phyloP scores from a whole-genome alignment of 2,113 vertebrate species.

The Seriola rivoliana region DNA sequence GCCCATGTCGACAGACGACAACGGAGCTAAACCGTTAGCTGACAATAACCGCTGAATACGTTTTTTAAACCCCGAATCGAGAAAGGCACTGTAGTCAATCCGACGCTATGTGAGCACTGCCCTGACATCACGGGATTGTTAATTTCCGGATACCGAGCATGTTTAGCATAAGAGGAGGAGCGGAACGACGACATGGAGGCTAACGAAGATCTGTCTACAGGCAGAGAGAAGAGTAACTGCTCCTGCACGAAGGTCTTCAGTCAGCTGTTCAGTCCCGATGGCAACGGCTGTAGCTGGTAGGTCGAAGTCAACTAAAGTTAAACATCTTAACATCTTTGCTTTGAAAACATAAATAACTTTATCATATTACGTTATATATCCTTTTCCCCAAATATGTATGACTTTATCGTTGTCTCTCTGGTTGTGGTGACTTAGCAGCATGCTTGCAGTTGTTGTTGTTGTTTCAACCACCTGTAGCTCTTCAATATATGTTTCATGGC shows the following conservation, averaged over 20 bases:
- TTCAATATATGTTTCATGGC: background rate
- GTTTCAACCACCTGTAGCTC: background rate
- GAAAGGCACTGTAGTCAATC: constrained; percentile 29
- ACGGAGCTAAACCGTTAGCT: background rate
- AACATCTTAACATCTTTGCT: constrained; percentile 10
- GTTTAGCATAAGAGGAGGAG: constrained; percentile 63
- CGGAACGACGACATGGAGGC: background rate
- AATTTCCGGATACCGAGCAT: constrained; percentile 81
- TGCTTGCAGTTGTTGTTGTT: too few species aligned
- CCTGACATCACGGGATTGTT: constrained; percentile 85
- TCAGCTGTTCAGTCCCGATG: fast-evolving
- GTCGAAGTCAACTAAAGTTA: background rate
- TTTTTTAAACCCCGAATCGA: background rate
- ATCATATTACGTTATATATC: too few species aligned
- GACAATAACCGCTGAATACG: background rate
- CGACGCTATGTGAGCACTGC: constrained; percentile 59
- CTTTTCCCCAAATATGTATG: too few species aligned
- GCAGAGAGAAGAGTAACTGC: background rate
- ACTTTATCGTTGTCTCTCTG: too few species aligned
- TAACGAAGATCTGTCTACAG: constrained; percentile 14
- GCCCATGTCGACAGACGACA: constrained; percentile 26
- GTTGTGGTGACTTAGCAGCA: too few species aligned
- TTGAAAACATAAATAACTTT: too few species aligned
- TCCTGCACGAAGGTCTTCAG: background rate
- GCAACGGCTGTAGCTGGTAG: background rate